phyloP scores from a whole-genome alignment of 2,888 invertebrate species.

The Laspeyria flexula region DNA sequence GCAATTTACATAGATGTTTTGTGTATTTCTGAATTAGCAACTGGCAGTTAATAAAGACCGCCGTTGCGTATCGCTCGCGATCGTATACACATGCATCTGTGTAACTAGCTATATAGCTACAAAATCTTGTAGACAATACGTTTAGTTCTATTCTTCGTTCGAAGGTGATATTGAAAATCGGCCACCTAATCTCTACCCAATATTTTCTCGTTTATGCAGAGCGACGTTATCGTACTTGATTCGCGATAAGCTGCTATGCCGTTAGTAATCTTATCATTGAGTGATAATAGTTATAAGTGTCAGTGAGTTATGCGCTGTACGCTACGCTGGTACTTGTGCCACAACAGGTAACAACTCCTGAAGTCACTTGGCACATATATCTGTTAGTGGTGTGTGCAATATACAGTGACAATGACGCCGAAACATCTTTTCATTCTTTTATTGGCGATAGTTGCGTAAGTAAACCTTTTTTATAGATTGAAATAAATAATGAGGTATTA shows the following conservation, averaged over 20 bases:
- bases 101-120: slow-evolving; percentile 13
- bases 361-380: slow-evolving; percentile 59
- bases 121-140: slow-evolving; percentile 12
- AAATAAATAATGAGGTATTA: background rate
- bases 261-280: slow-evolving; percentile 82
- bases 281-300: slow-evolving; percentile 85
- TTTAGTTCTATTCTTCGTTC: slow-evolving; percentile 28
- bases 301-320: slow-evolving; percentile 80
- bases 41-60: slow-evolving; percentile 43
- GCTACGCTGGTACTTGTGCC: slow-evolving; percentile 71
- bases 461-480: slow-evolving; percentile 39
- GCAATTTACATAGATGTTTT: slow-evolving; percentile 43
- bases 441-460: slow-evolving; percentile 70
- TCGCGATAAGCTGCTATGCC: slow-evolving; percentile 82
- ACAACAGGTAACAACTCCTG: slow-evolving; percentile 68
- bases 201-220: slow-evolving; percentile 71
- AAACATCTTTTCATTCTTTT: slow-evolving; percentile 63
- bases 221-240: slow-evolving; percentile 77
- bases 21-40: slow-evolving; percentile 48
- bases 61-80: slow-evolving; percentile 34
- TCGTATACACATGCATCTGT: slow-evolving; percentile 35
- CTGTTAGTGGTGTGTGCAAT: slow-evolving; percentile 51
- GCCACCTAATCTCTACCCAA: slow-evolving; percentile 63
- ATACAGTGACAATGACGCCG: slow-evolving; percentile 67
- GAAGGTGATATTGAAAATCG: slow-evolving; percentile 60